These are phyloP conservation scores for Apus apus DNA, from an alignment of 2,113 vertebrate species.

Conservation along the genomic window DNA sequence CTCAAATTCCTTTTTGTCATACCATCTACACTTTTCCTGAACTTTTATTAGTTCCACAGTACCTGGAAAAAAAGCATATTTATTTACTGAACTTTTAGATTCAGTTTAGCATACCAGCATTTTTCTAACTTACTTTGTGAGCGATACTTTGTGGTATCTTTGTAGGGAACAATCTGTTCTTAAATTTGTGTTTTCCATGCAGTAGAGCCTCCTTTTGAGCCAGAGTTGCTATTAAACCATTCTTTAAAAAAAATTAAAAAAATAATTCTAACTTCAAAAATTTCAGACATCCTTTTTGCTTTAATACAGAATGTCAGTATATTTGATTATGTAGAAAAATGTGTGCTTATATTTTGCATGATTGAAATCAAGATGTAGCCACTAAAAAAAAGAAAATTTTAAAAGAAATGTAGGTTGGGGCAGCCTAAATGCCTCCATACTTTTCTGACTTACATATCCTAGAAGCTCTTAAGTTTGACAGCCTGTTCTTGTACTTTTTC, in stretches of 20 bases:
- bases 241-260: too few species aligned
- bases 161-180: not conserved
- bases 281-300: not conserved
- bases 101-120: not conserved
- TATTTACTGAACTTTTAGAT: not conserved
- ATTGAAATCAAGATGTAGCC: not conserved
- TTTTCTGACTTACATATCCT: not conserved
- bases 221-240: not conserved
- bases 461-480: not conserved
- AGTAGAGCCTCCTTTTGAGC: not conserved
- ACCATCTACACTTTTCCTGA: not conserved
- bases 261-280: not conserved
- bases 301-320: not conserved
- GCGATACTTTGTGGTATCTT: not conserved
- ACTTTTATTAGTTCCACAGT: not conserved
- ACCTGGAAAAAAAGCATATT: not conserved
- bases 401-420: not conserved
- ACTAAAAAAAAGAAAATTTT: not conserved
- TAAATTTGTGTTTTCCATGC: not conserved
- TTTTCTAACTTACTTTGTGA: not conserved
- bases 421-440: not conserved
- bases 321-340: not conserved
- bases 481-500: not conserved
- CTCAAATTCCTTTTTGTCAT: not conserved
- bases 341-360: not conserved